Evolutionary conservation across 2,888 invertebrate species (phyloP), one percentile per base, ranked within the genome.

Genomic region (Drosophila atripex): DNA sequence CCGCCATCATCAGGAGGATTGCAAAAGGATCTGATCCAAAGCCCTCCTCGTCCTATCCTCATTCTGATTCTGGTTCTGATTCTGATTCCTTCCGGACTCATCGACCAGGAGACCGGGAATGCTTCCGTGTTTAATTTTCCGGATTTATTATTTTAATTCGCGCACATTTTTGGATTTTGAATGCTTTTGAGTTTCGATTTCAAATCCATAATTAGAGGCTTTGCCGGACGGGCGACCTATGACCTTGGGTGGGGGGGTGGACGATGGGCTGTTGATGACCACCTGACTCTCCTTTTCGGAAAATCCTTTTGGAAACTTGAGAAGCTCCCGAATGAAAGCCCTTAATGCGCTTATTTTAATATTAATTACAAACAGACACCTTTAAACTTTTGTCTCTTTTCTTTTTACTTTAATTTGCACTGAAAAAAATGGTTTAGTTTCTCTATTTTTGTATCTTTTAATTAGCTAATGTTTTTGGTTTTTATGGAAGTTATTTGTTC

Each of bases 61-160:
- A 18, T 18, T 18, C 35, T 1, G n/a, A 18, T 18, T 28, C 23
- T 1, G n/a, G 2, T 18, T 28, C 23, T 50, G n/a, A 25, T 35
- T 41, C 49, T 41, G 55, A 30, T 38, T n/a, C 38, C 38, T 25
- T 49, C 12, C 35, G 5, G 39, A 14, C 12, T 43, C 78, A 71
- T 77, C 78, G 21, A 23, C 21, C 21, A 23, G 21, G 21, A 23
- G 21, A 23, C 21, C 4, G 21, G 4, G 21, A 23, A 23, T 23
- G 21, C 21, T 23, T 23, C 21, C 79, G 70, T 73, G 70, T 82
- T 85, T 76, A 85, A 84, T 82, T 85, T 78, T 65, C 72, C 68
- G 55, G 82, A 85, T 85, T 87, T 84, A 87, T 84, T 86, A 86
- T 84, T 84, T 86, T 85, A 84, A 84, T 84, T 68, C 70, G 75